Conservation (phyloP, 2,113 vertebrate genomes). For the Otis tarda region DNA sequence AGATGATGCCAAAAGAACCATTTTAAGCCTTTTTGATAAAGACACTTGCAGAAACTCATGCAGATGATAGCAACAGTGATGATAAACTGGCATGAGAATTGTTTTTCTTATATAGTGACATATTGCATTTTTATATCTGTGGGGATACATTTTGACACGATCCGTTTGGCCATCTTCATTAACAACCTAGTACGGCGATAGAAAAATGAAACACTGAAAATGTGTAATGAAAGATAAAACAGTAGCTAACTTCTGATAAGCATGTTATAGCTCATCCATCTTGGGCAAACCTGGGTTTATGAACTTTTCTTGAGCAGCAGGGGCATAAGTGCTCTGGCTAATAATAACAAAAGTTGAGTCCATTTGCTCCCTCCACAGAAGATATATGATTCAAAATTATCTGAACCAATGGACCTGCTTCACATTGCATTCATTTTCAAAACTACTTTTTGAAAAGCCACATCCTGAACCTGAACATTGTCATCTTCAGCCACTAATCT, state of each 20-base stretch:
- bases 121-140: not conserved
- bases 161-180: constrained; percentile 40
- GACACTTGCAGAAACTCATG: not conserved
- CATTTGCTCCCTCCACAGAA: not conserved
- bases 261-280: constrained; percentile 13
- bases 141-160: not conserved
- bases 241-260: constrained; percentile 40
- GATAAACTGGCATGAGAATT: not conserved
- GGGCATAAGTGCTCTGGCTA: not conserved
- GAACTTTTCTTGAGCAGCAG: constrained; percentile 23
- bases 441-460: constrained; percentile 1
- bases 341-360: constrained; percentile 19
- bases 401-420: constrained; percentile 5
- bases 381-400: constrained; percentile 30
- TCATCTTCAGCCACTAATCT: constrained; percentile 8
- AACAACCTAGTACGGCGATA: not conserved
- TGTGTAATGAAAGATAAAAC: constrained; percentile 27
- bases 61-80: not conserved
- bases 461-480: not conserved
- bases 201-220: constrained; percentile 21
- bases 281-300: constrained; percentile 1
- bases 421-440: constrained; percentile 8
- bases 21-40: constrained; percentile 16
- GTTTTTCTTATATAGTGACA: not conserved
- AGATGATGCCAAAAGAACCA: not conserved